Evolutionary conservation across 2,113 vertebrate species (phyloP), one percentile per base, ranked within the genome.

Genomic region (Epinephelus lanceolatus): DNA sequence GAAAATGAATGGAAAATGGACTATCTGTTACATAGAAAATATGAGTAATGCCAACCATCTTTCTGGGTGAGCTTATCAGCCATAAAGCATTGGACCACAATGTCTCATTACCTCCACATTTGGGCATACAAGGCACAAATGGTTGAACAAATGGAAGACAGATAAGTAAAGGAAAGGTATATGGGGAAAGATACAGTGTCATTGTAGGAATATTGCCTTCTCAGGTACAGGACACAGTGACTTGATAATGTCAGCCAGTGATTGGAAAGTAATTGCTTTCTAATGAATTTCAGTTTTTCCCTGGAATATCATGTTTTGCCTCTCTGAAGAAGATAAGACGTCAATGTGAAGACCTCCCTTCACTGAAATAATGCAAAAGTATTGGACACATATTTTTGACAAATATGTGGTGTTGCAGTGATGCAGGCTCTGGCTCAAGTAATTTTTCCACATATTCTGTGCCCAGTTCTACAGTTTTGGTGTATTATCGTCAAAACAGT

Each of bases 221-320:
- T 81, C 76, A 83, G 76, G 42, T 75, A 57, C 81, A 66, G 82
- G 77, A 88, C 71, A 65, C 71, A 40, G 66, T 76, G 77, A 75
- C 70, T 78, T 69, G 90, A 91, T 93, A 90, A 89, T 89, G 87
- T 92, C 86, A 90, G 80, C 45, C 42, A 17, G 65, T 86, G 84
- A 90, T 79, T 91, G 84, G 83, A 90, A 91, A 78, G 87, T 91
- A 91, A 92, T 93, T 90, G 82, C 89, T 79, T 88, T 87, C 70
- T 89, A 92, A 91, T 92, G 89, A 88, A 84, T 83, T 90, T 86
- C 83, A 78, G 61, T 74, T 83, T 82, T 42, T 19, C 66, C 63
- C 76, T 57, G 57, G 79, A 84, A 89, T 84, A 71, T 88, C 87
- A 89, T 79, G 82, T 87, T 85, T 85, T 88, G 75, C 81, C 69